Evolutionary conservation across 1,140 invertebrate genomes (phyloP), one percentile per base, ranked within the genome.

Genomic region (Leptopilina clavipes): DNA sequence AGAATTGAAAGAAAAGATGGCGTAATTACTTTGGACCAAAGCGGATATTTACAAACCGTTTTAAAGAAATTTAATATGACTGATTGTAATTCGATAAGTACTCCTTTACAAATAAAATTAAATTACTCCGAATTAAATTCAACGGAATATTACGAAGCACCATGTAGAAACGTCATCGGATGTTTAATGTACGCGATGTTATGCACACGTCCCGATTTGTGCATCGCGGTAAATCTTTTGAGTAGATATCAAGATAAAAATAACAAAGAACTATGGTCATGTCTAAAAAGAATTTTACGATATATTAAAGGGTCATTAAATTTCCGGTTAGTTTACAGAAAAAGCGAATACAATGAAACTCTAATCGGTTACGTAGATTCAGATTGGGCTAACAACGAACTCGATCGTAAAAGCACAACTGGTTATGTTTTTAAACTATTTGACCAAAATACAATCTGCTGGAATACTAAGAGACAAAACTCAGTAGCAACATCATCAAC

Each of bases 401-500:
- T 8, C 52, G 78, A 84, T 76, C 65, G 78, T 54, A 83, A 79
- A 73, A 78, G 78, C 56, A 83, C 79, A 37, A 82, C 81, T 54
- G 81, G 80, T 18, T 81, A 77, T 75, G 17, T 78, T 54, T 82
- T 85, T 75, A 11, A 48, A 14, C 1, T 72, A 72, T 72, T 72
- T 12, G 44, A 72, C 1, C 56, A 74, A 18, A 48, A 25, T 77
- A 56, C 77, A 18, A 74, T 86, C 14, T 70, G 48, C 17, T 84
- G 86, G 86, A 72, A 40, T 72, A 84, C 81, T 19, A 81, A 80
- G 70, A 85, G 80, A 76, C 84, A 89, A 70, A 56, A 72, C 45
- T 81, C 79, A 17, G 83, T 88, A 7, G 81, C 85, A 37, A 70
- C 81, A 12, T 89, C 85, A 31, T 87, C 83, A 9, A 82, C 79